Conservation (phyloP, 2,888 invertebrate species). For the Eilema sororculum region DNA sequence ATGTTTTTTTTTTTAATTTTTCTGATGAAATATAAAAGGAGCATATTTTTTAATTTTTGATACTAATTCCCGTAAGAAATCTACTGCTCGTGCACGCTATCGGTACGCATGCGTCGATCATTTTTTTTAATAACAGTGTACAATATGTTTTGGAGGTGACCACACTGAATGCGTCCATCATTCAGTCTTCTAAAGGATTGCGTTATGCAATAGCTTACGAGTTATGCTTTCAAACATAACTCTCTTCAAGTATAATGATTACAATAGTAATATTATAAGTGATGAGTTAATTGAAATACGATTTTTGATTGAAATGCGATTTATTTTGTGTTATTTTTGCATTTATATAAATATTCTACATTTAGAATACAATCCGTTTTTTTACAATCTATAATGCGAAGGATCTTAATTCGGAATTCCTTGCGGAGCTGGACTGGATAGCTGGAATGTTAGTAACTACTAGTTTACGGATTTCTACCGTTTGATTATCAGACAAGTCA, state of each 20-base stretch:
- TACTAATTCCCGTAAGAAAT: not conserved
- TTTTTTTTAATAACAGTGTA: conserved; percentile 63
- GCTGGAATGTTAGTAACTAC: no score
- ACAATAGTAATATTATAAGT: not conserved
- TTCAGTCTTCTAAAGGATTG: conserved; percentile 51
- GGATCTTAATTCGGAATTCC: no score
- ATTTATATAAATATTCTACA: not conserved
- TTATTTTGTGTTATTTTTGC: not conserved
- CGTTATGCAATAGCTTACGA: conserved; percentile 50
- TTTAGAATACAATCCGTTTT: not conserved
- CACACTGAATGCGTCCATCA: conserved; percentile 69
- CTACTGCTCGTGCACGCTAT: conserved; percentile 3
- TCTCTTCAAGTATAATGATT: no score
- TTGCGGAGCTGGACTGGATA: no score
- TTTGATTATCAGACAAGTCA: no score
- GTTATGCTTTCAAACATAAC: no score
- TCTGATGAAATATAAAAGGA: no score
- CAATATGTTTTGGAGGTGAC: conserved; percentile 74
- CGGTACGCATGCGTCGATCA: conserved; percentile 69
- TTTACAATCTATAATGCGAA: no score
- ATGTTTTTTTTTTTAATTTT: no score
- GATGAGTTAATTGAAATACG: not conserved
- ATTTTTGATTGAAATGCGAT: not conserved
- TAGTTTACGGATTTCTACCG: no score
- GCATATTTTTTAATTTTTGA: not conserved